Base-by-base conservation (phyloP, 2,888 invertebrate genomes). In the Scaptomyza reducta region DNA sequence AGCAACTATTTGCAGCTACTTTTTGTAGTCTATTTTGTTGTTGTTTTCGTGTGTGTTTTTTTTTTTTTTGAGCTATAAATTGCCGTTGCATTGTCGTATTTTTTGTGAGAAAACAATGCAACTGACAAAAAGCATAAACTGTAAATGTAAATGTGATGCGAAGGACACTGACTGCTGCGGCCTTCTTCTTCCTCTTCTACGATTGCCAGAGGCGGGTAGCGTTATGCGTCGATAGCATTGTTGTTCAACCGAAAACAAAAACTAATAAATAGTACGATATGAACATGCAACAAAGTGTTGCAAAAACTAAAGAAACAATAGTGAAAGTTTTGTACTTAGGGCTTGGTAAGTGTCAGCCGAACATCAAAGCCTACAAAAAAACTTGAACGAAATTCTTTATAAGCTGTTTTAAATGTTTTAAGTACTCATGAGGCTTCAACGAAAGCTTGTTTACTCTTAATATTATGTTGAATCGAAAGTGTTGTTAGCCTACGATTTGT, bases 41-140 rank as follows among this genome's bases (percentile, higher is more conserved):
- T 41, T 18, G 1, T 25, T 44, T 25, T 31, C 25, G 13, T 42
- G 18, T n/a, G 38, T 27, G 25, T 29, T 22, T 29, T 11, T 40
- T 31, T 41, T 41, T 27, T 27, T 29, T 6, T 29, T 7, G 31
- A 50, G 54, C 38, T 64, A 58, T 72, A 68, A 72, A 74, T 71
- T 70, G 70, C 55, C 65, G 51, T 49, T 77, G 64, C 71, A 71
- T 77, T 77, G 75, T 76, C 35, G 42, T 38, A 38, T 51, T 56
- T 51, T 56, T 42, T 35, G 59, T 50, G 38, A 33, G 49, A 40
- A 79, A 73, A 70, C 70, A 76, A 70, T 78, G 74, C 65, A 47
- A 40, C 58, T 69, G 64, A 74, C 72, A 70, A 74, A 70, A 63
- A 66, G 55, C 54, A 49, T 50, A 70, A 59, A 73, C 63, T 59